Evolutionary conservation across 1,140 invertebrate genomes (phyloP).

Genomic region (Apis cerana): DNA sequence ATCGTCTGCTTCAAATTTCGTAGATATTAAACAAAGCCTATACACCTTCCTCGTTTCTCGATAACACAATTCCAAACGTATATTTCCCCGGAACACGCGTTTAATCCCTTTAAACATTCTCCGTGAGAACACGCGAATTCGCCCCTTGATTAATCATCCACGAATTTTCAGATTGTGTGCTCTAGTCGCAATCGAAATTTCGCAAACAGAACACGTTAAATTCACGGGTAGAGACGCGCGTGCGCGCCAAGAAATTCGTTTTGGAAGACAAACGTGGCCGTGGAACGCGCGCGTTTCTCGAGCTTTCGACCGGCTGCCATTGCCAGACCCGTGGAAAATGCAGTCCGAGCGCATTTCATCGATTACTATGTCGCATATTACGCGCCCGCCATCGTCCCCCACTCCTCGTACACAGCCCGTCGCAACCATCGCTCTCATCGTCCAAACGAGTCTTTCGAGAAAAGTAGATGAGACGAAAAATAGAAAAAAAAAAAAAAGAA

Average conservation of each 20-base stretch:
- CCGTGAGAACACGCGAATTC: not conserved
- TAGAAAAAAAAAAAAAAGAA: not conserved
- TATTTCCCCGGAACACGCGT: not conserved
- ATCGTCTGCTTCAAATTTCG: too few relatives aligned
- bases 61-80: too few relatives aligned
- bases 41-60: too few relatives aligned
- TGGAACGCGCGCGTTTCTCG: not conserved
- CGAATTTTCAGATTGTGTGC: not conserved
- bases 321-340: constrained; percentile 34
- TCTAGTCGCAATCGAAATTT: not conserved
- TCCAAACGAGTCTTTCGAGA: not conserved
- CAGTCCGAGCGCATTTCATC: constrained; percentile 52
- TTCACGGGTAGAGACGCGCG: not conserved
- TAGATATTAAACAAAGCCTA: too few relatives aligned
- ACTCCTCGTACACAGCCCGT: not conserved
- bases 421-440: constrained; percentile 6
- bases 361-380: constrained; percentile 51
- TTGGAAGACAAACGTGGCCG: not conserved
- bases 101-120: not conserved
- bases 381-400: constrained; percentile 18
- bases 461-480: not conserved
- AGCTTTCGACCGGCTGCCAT: constrained; percentile 29
- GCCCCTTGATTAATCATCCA: not conserved
- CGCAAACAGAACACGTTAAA: not conserved
- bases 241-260: not conserved